phyloP scores from a whole-genome alignment of 2,113 vertebrate species.

The Amblyopsis rosae region DNA sequence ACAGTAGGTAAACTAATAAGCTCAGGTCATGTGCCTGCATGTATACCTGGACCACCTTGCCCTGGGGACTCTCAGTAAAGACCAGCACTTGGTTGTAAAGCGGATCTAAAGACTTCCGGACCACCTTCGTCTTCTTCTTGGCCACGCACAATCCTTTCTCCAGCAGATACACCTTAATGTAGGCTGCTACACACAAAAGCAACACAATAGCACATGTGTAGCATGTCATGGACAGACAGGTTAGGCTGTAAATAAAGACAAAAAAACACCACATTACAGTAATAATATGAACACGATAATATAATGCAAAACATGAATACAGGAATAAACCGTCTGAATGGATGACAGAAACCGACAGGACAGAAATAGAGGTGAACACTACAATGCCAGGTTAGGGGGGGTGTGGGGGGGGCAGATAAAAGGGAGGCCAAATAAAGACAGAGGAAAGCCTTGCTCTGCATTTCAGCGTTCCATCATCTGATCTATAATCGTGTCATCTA shows the following conservation, averaged over 20 bases:
- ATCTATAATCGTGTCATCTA: too few relatives aligned
- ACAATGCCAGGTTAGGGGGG: neutral
- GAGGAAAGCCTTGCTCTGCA: too few relatives aligned
- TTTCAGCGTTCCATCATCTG: too few relatives aligned
- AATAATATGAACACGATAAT: too few relatives aligned
- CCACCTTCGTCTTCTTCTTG: slow-evolving; percentile 98
- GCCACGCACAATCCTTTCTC: slow-evolving; percentile 93
- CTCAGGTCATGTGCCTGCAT: neutral
- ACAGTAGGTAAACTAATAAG: too few relatives aligned
- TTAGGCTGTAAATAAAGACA: neutral
- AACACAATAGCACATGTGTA: neutral
- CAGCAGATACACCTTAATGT: slow-evolving; percentile 97
- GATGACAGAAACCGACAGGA: neutral
- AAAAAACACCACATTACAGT: neutral
- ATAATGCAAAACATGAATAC: too few relatives aligned
- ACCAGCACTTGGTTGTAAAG: slow-evolving; percentile 97
- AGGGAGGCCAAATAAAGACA: neutral
- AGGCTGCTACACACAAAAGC: slow-evolving; percentile 84
- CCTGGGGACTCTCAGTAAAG: slow-evolving; percentile 94
- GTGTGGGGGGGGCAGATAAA: neutral
- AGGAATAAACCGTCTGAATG: neutral
- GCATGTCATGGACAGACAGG: neutral
- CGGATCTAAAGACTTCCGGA: slow-evolving; percentile 93
- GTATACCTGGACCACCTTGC: slow-evolving; percentile 94
- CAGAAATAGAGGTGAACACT: neutral